A percentile compares a stretch with the other conserved stretches of the same genome.
Evolutionary conservation across 2,888 invertebrate genomes (phyloP).

Genomic region (Nasonia oneida): DNA sequence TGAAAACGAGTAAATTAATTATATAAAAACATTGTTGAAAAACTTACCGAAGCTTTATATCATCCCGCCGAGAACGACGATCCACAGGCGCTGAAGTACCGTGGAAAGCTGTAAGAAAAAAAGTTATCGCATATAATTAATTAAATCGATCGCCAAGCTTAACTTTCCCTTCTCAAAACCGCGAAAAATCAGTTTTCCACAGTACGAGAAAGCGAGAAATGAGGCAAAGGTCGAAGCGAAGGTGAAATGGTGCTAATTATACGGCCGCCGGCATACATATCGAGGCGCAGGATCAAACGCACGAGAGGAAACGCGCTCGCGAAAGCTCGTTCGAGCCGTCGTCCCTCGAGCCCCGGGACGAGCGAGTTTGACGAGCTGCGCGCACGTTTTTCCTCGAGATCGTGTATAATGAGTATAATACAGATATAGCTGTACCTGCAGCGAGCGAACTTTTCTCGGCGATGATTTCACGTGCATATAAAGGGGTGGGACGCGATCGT

Average conservation of each 20-base stretch:
- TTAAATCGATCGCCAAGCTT: too few relatives aligned
- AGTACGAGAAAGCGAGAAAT: not conserved
- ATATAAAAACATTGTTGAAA: not conserved
- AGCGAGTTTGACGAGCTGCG: not conserved
- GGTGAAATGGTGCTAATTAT: slow-evolving; percentile 40
- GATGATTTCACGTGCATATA: not conserved
- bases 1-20: not conserved
- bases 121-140: not conserved
- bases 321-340: not conserved
- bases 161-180: too few relatives aligned
- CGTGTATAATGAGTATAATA: not conserved
- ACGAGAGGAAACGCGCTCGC: not conserved
- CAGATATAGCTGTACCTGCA: not conserved
- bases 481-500: too few relatives aligned
- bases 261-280: not conserved
- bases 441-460: not conserved
- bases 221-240: slow-evolving; percentile 38
- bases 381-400: not conserved
- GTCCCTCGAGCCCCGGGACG: slow-evolving; percentile 20
- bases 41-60: too few relatives aligned
- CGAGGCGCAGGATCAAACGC: not conserved
- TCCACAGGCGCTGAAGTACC: not conserved
- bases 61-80: too few relatives aligned
- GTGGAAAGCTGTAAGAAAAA: not conserved
- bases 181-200: not conserved